phyloP scores from a whole-genome alignment of 2,888 invertebrate species.

The Acleris laterana region DNA sequence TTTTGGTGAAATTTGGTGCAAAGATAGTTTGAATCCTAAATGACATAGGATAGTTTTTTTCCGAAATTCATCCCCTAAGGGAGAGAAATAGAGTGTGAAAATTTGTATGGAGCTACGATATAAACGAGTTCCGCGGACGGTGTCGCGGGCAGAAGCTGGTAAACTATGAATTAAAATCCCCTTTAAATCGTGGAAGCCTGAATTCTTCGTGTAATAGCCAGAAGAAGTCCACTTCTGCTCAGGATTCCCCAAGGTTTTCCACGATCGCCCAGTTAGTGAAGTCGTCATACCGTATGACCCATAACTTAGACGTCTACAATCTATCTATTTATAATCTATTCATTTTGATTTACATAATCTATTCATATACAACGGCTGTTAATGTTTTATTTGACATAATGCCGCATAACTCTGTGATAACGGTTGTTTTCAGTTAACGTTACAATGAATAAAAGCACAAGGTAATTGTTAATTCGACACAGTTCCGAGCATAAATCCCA shows the following conservation, averaged over 20 bases:
- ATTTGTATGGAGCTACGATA: too few relatives aligned
- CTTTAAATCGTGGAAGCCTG: not conserved
- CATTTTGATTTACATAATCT: slow-evolving; percentile 49
- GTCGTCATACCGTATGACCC: not conserved
- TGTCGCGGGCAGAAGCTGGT: too few relatives aligned
- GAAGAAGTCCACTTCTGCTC: not conserved
- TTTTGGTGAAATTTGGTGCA: too few relatives aligned
- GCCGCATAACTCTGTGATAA: slow-evolving; percentile 55
- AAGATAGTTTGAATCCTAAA: too few relatives aligned
- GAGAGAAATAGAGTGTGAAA: too few relatives aligned
- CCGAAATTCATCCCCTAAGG: too few relatives aligned
- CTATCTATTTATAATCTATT: slow-evolving; percentile 42
- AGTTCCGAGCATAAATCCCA: slow-evolving; percentile 75
- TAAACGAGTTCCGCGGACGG: too few relatives aligned
- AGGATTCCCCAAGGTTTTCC: not conserved
- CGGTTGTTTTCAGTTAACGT: slow-evolving; percentile 56
- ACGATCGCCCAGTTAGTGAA: not conserved
- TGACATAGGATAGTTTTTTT: too few relatives aligned
- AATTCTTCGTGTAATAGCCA: not conserved
- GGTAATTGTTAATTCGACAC: slow-evolving; percentile 78
- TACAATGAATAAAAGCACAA: slow-evolving; percentile 51
- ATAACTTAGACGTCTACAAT: slow-evolving; percentile 36
- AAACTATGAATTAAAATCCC: not conserved
- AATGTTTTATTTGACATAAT: slow-evolving; percentile 47
- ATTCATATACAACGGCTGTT: slow-evolving; percentile 44